Base-by-base conservation (phyloP, 2,888 invertebrate species). In the Neocrepidodera transversa region DNA sequence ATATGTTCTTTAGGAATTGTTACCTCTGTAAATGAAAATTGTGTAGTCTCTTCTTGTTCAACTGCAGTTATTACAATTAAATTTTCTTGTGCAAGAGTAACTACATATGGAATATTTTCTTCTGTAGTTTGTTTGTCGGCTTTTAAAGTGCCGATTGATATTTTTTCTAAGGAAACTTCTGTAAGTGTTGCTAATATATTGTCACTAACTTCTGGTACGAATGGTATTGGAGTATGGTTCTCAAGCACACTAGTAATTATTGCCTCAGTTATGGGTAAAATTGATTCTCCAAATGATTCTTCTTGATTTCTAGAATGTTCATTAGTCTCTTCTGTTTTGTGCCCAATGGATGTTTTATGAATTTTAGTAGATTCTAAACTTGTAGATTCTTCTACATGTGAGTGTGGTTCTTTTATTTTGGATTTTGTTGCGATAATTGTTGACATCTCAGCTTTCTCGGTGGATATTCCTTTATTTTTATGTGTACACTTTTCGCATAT, bases 171-270 rank as follows among this genome's bases (percentile, higher is more conserved):
- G 1, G 50, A 20, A 2, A 10, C 8, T 50, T 50, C 50, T 23
- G 16, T 51, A 26, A 40, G 23, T 13, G 51, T 26, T 52, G n/a
- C 10, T 42, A 42, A 23, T 28, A 49, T 49, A 17, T n/a, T 18
- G 18, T 49, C 56, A 32, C 4, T 49, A 18, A 17, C 2, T 49
- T 56, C 40, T 26, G 36, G 13, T 8, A 14, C 11, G 28, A 11
- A 42, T 1, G 42, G 32, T 11, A 32, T 3, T 32, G 32, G 28
- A 5, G n/a, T n/a, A n/a, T n/a, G n/a, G 23, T 28, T 28, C 6
- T 28, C 8, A 4, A 28, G 8, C 8, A 7, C 28, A 28, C 2
- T 13, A 35, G 14, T 2, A 3, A 13, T 35, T 5, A 5, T 13
- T 13, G 11, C 8, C 8, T 35, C 10, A 28, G 28, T n/a, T n/a